A percentile compares a stretch with the other conserved stretches of the same genome.
Evolutionary conservation across 1,140 invertebrate species (phyloP).

Genomic region (Drosophila kohkoa): DNA sequence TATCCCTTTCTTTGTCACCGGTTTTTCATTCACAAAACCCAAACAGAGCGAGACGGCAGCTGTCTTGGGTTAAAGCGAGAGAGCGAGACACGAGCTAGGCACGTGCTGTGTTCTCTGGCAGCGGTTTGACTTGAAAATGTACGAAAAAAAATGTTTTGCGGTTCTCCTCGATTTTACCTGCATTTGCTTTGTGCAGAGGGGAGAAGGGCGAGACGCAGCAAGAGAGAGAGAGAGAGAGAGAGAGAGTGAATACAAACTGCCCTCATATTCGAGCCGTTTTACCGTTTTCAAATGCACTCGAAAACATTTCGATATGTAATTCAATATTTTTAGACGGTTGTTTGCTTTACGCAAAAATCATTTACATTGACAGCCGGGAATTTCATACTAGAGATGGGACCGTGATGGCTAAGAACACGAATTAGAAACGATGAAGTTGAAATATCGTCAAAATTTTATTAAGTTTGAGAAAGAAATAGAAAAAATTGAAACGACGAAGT

Average conservation of each 20-base stretch:
- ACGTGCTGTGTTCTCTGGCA: conserved; percentile 28
- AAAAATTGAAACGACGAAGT: no score
- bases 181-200: conserved; percentile 17
- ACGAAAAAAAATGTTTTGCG: conserved; percentile 13
- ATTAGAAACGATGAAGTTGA: not conserved
- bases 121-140: conserved; percentile 21
- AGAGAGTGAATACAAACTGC: conserved; percentile 28
- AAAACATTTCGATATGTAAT: conserved; percentile 60
- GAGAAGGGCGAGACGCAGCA: not conserved
- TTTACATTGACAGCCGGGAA: conserved; percentile 25
- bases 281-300: conserved; percentile 56
- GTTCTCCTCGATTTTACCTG: conserved; percentile 43
- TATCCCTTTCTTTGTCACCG: conserved; percentile 36
- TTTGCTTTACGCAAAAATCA: conserved; percentile 70
- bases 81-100: conserved; percentile 13
- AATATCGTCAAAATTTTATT: no score
- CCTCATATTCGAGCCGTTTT: conserved; percentile 53
- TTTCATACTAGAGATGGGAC: conserved; percentile 29
- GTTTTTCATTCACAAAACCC: conserved; percentile 34
- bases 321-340: conserved; percentile 70
- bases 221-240: not conserved
- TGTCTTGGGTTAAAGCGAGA: conserved; percentile 19
- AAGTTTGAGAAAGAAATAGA: no score
- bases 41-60: not conserved
- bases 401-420: not conserved